phyloP scores from a whole-genome alignment of 2,797 vertebrate genomes.

The Galagoides demidoff region DNA sequence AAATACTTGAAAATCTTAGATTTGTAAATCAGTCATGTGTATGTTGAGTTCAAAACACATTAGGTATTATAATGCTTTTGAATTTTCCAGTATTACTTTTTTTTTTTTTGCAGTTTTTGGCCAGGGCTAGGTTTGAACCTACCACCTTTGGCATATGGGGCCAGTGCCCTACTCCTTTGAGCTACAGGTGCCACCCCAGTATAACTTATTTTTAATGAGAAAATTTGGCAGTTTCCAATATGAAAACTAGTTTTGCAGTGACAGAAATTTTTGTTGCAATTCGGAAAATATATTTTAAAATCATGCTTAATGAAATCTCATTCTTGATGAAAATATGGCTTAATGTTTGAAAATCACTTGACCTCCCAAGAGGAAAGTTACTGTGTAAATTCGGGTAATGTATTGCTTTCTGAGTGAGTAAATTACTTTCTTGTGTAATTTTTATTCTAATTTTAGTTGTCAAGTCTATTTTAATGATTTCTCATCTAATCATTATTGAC shows the following conservation, averaged over 20 bases:
- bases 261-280: not conserved
- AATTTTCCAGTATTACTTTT: not conserved
- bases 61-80: not conserved
- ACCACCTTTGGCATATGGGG: no score
- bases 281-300: not conserved
- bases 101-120: not conserved
- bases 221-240: not conserved
- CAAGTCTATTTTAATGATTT: not conserved
- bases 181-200: no score
- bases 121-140: no score
- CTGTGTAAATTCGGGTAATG: not conserved
- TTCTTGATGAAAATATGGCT: not conserved
- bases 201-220: not conserved
- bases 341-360: not conserved
- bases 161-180: no score
- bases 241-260: not conserved
- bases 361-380: not conserved
- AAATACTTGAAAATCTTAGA: not conserved
- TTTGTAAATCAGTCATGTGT: not conserved
- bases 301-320: not conserved
- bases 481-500: not conserved
- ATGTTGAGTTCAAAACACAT: not conserved
- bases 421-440: not conserved
- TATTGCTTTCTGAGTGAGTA: not conserved
- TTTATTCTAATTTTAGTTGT: not conserved